Evolutionary conservation across 2,888 invertebrate species (phyloP).

Genomic region (Ecdyonurus torrentis): DNA sequence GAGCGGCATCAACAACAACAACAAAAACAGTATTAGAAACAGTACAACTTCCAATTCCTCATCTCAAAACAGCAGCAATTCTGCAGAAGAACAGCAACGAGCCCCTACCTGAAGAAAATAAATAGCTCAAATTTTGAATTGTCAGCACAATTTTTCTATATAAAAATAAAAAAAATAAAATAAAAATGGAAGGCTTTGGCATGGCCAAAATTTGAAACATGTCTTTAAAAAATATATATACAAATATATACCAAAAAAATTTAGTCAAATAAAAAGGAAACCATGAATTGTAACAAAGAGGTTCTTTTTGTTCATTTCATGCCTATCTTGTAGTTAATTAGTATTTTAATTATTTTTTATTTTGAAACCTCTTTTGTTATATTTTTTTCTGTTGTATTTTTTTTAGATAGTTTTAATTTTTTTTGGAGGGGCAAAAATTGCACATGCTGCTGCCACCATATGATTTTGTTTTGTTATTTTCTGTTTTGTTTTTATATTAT

Average conservation of each 20-base stretch:
- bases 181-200: not conserved
- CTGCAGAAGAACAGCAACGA: too few species aligned
- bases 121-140: not conserved
- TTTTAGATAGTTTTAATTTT: not conserved
- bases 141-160: not conserved
- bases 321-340: not conserved
- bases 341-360: slow-evolving; percentile 2
- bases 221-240: too few species aligned
- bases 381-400: slow-evolving; percentile 3
- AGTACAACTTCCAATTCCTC: too few species aligned
- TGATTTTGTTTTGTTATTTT: slow-evolving; percentile 8
- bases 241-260: too few species aligned
- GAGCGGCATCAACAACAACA: too few species aligned
- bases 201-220: not conserved
- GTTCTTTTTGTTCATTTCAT: slow-evolving; percentile 6
- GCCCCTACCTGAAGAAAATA: not conserved
- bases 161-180: too few species aligned
- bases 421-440: not conserved
- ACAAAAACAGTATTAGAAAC: too few species aligned
- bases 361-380: not conserved
- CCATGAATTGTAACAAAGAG: not conserved
- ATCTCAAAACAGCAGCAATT: too few species aligned
- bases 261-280: not conserved
- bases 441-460: slow-evolving; percentile 9
- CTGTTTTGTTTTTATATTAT: slow-evolving; percentile 8